Base-by-base conservation (phyloP, 2,113 vertebrate genomes). In the Nymphicus hollandicus region DNA sequence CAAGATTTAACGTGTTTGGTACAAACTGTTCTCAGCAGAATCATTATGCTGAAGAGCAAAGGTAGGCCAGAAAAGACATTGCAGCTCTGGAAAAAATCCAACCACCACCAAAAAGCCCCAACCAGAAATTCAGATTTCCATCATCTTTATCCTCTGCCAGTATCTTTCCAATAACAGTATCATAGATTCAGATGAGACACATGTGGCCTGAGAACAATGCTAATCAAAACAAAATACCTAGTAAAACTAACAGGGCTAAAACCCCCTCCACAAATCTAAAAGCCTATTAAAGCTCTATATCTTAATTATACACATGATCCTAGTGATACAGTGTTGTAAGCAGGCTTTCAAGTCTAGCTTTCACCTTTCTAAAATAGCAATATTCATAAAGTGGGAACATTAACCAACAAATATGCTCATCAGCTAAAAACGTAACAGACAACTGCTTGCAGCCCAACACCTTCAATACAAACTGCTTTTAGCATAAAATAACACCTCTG, bases 391-490 rank as follows among this genome's bases (percentile, higher is more conserved):
- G 18, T 4, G 2, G 23, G 13, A 85, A 58, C 8, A 27, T 28
- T 16, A 78, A 60, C 11, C 28, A 81, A 28, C 14, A 77, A 52
- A 84, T 4, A 72, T 0, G 9, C 11, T 64, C 1, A 14, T 35
- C 28, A 1, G 19, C 25, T 80, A 2, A 33, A 81, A 72, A 46
- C 0, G 0, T 41, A 83, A 64, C 3, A 41, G 41, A 81, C 29
- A 56, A 53, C 15, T 61, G 28, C 19, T 19, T 58, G 24, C 31
- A 91, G 27, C 7, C 17, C 44, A 80, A 71, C 43, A 80, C 3
- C 31, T 65, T 70, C 72, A 86, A 63, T 13, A 74, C 1, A 7
- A 66, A 63, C 46, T 11, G 35, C 29, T 85, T 61, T 81, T 25
- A 31, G 24, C 56, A 58, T 10, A n/a, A 58, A 89, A 27, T n/a